Base-by-base conservation (phyloP, 53 echinoderm and acorn worm species). In the Antedon mediterranea region DNA sequence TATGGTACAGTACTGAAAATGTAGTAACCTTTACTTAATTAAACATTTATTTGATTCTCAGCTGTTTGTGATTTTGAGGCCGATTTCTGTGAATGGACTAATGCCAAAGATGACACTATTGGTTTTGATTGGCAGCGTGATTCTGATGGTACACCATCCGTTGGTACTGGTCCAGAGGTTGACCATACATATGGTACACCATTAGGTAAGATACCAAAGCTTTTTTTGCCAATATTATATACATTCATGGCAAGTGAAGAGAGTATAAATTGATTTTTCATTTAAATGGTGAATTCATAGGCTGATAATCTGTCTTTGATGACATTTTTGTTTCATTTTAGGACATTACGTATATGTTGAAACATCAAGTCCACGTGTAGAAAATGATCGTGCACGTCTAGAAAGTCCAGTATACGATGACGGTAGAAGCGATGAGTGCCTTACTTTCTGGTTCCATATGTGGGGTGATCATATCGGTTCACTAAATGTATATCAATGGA, bases 361-460 rank as follows among this genome's bases (percentile, higher is more conserved):
- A 28, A 78, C 75, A n/a, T 75, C 79, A 26, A 28, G 0, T 26
- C 26, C 71, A 43, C 33, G 31, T 0, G 30, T 23, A 28, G 82
- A 72, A 0, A 77, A 75, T 0, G 83, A 76, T 76, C 32, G 79
- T 27, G 83, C 87, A 15, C 75, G 83, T 7, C 74, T 87, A 0
- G 44, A 73, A 71, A 88, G 89, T 72, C 79, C 77, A 14, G 15
- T 75, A 28, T 95, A 89, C 78, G 57, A 57, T 57, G 80, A 81
- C 8, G 85, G 85, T 2, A 57, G 57, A 57, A 57, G 57, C 23
- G 85, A 86, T 0, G 80, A 78, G 4, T 94, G 94, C 71, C 77
- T 94, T 3, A 79, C 9, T 0, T 95, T 95, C 92, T 95, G 85
- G 80, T 95, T 89, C 43, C 89, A 92, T 83, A 75, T 95, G 84